Percentiles rank a stretch among this genome's conserved stretches.
phyloP scores from a whole-genome alignment of 2,113 vertebrate genomes.

The Columba janthina region DNA sequence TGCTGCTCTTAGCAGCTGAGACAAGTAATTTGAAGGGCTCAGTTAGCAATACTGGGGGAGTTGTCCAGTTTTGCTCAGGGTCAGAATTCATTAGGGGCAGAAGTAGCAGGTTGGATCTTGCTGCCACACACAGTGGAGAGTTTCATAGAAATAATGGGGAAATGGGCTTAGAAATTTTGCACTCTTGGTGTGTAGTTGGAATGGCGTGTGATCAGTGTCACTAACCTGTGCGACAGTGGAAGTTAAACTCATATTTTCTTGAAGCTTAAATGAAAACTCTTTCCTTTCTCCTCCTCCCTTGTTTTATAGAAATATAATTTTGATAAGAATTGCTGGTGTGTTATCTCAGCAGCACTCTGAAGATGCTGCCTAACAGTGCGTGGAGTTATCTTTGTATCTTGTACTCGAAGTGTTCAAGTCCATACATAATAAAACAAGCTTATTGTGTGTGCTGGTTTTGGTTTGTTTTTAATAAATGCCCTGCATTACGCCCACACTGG shows the following conservation, averaged over 20 bases:
- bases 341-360: background rate
- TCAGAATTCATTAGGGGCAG: background rate
- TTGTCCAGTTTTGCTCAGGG: background rate
- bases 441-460: background rate
- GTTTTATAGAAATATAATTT: background rate
- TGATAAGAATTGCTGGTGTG: background rate
- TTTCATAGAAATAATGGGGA: background rate
- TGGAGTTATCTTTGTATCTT: background rate
- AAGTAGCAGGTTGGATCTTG: background rate
- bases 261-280: background rate
- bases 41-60: background rate
- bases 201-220: background rate
- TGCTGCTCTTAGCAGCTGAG: background rate
- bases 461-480: constrained; percentile 57
- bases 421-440: constrained; percentile 24
- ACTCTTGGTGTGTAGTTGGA: background rate
- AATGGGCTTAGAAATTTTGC: background rate
- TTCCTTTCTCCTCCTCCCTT: background rate
- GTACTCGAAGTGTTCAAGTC: background rate
- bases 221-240: background rate
- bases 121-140: background rate
- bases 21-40: constrained; percentile 33
- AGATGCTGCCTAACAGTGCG: background rate
- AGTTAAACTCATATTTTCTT: background rate
- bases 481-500: background rate